phyloP scores from a whole-genome alignment of 1,140 invertebrate genomes.

The Bombus pascuorum region DNA sequence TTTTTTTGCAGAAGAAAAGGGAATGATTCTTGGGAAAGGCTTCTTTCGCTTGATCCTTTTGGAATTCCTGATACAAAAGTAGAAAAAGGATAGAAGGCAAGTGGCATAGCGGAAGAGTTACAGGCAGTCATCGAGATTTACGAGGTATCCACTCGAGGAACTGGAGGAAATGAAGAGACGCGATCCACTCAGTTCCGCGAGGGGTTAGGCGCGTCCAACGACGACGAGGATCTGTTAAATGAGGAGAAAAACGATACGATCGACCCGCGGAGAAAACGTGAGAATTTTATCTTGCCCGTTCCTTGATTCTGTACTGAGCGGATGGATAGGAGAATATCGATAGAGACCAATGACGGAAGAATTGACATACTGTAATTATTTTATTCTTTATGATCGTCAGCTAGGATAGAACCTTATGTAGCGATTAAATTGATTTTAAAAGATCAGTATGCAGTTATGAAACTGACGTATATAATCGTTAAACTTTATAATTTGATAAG shows the following conservation, averaged over 20 bases:
- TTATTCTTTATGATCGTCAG: no score
- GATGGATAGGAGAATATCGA: background rate
- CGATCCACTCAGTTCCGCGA: constrained; percentile 17
- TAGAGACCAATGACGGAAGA: background rate
- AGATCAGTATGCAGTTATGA: no score
- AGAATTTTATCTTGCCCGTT: constrained; percentile 29
- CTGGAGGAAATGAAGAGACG: constrained; percentile 60
- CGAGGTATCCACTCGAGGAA: constrained; percentile 52
- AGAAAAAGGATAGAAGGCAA: constrained; percentile 14
- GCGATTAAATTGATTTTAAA: no score
- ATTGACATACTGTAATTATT: no score
- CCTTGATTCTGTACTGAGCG: background rate
- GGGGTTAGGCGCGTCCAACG: background rate
- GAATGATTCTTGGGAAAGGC: constrained; percentile 53
- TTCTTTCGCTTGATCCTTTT: constrained; percentile 27
- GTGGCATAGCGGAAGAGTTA: constrained; percentile 44
- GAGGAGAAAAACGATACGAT: constrained; percentile 44
- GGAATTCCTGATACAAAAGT: constrained; percentile 3
- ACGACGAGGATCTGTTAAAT: constrained; percentile 60
- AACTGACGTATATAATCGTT: no score
- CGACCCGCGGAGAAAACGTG: background rate
- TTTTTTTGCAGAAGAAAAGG: constrained; percentile 13
- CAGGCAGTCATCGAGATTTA: constrained; percentile 61
- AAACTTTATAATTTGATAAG: no score
- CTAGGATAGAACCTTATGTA: no score